Conservation (phyloP, 92 coral and sea anemone species). For the Montipora capitata region DNA sequence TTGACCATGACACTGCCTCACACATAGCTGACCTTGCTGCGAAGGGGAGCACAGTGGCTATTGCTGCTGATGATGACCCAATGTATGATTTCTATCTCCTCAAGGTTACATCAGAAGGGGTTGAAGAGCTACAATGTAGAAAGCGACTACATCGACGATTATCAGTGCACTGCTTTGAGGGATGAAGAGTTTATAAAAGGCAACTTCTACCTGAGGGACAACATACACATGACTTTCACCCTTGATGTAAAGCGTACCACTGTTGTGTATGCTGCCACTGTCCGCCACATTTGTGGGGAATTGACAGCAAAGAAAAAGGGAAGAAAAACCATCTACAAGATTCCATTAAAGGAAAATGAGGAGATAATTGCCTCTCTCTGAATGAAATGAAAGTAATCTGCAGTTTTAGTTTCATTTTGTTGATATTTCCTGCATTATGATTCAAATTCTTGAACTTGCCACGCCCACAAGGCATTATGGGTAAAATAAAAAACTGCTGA, state of each 20-base stretch:
- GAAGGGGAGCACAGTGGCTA: no score
- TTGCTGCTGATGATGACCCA: no score
- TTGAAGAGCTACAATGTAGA: no score
- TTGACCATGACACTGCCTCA: no score
- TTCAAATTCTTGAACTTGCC: no score
- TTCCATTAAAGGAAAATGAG: conserved; percentile 52
- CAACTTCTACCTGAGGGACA: conserved; percentile 70
- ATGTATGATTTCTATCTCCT: no score
- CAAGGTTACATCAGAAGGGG: no score
- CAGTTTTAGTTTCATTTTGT: neutral
- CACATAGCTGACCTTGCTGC: no score
- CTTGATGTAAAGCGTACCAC: conserved; percentile 54
- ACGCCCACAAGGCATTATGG: no score
- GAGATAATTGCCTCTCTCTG: conserved; percentile 65
- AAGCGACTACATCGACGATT: no score
- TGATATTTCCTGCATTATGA: no score
- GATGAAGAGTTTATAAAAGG: conserved; percentile 60
- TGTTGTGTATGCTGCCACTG: conserved; percentile 79
- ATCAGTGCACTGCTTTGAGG: neutral
- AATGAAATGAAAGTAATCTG: neutral
- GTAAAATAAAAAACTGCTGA: no score
- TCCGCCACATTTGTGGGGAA: conserved; percentile 63
- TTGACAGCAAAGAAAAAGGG: conserved; percentile 33
- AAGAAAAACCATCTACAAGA: conserved; percentile 47
- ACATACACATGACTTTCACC: conserved; percentile 70